A percentile compares a stretch with the other conserved stretches of the same genome.
Evolutionary conservation across 2,888 invertebrate species (phyloP).

Genomic region (Ramazzottius varieornatus): DNA sequence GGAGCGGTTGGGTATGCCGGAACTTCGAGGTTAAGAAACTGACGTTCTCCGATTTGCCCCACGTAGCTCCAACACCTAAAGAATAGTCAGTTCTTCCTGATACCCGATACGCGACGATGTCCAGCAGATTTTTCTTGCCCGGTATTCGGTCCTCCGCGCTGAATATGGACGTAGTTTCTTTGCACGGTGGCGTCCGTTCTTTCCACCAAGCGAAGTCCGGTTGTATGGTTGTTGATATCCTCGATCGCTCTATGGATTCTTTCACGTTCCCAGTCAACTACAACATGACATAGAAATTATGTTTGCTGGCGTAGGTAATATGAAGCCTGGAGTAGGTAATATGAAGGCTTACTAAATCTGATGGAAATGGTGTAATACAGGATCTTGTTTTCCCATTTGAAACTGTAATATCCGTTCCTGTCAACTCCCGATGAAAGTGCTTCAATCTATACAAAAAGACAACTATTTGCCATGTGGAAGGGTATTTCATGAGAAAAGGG

Average conservation of each 20-base stretch:
- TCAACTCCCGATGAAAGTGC: too few species aligned
- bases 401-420: neutral
- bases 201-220: neutral
- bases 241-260: neutral
- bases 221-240: neutral
- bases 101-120: too few species aligned
- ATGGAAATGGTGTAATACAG: neutral
- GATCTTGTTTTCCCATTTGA: neutral
- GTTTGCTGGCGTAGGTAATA: too few species aligned
- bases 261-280: neutral
- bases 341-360: too few species aligned
- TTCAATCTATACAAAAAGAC: too few species aligned
- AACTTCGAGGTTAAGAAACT: neutral
- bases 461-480: too few species aligned
- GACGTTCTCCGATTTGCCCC: neutral
- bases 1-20: neutral
- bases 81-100: too few species aligned
- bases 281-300: neutral
- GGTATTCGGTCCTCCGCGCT: neutral
- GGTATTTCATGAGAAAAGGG: too few species aligned
- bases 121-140: neutral
- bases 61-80: conserved; percentile 4
- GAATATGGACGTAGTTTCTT: neutral
- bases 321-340: neutral
- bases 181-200: neutral